Percentiles rank a stretch among this genome's conserved stretches.
These are phyloP conservation scores for Anas flavirostris DNA, from an alignment of 2,797 vertebrate species.

Conservation along the genomic window DNA sequence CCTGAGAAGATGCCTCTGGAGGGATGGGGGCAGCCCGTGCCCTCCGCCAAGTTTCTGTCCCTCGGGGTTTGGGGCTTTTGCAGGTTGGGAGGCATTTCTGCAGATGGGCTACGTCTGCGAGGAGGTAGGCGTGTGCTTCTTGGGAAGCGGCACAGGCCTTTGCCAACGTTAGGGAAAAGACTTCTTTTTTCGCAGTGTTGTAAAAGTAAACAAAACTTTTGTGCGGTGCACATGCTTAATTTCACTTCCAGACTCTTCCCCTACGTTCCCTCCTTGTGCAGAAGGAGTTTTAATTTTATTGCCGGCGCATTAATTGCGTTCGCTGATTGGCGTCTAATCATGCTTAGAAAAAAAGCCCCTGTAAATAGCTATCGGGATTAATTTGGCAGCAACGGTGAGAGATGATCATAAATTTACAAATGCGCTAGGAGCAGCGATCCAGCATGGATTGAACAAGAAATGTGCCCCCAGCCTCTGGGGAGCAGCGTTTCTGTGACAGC, in stretches of 20 bases:
- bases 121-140: neutral
- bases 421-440: slow-evolving; percentile 27
- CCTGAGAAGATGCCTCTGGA: neutral
- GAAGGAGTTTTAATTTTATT: slow-evolving; percentile 48
- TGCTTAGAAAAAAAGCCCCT: neutral
- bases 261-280: slow-evolving; percentile 21
- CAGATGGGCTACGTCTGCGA: accelerated
- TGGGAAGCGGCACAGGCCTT: neutral
- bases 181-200: neutral
- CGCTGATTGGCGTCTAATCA: slow-evolving; percentile 29
- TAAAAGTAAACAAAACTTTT: slow-evolving; percentile 51
- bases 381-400: slow-evolving; percentile 48
- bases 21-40: neutral
- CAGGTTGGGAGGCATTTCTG: neutral
- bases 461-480: neutral
- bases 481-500: neutral
- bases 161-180: neutral
- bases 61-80: neutral
- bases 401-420: slow-evolving; percentile 30
- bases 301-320: slow-evolving; percentile 47
- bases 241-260: slow-evolving; percentile 21
- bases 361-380: slow-evolving; percentile 65
- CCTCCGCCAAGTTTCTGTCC: neutral
- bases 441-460: neutral
- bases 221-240: slow-evolving; percentile 9